Evolutionary conservation across 2,888 invertebrate genomes (phyloP), one percentile per base, ranked within the genome.

Genomic region (Nudaria mundana): DNA sequence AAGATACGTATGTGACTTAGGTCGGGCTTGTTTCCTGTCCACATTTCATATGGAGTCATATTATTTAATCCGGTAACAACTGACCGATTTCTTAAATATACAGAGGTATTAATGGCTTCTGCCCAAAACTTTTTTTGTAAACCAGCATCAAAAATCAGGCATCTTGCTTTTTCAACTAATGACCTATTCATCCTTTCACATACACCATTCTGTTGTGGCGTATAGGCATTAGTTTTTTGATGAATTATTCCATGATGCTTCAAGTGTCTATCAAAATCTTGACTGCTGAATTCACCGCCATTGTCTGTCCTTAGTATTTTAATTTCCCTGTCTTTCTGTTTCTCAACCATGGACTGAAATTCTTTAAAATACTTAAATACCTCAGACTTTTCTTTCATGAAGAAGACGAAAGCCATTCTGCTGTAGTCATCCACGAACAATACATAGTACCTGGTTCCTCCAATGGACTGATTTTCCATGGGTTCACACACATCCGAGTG

Each of bases 141-240:
- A 7, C 30, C 30, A 6, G 43, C 31, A 11, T 38, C 44, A 11
- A 29, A 33, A 4, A 50, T 14, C 30, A 50, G 26, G 12, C 38
- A 46, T 15, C 44, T 32, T 1, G 44, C 44, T 25, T 36, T 37
- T 26, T 50, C 50, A 8, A 50, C 24, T 10, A 50, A 5, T 22
- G 26, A 12, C 1, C 26, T 1, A 13, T 26, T 26, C 13, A 13
- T 6, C 10, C 13, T 26, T 23, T 3, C 50, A 14, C 32, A 25
- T 0, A 46, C 3, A n/a, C 50, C 46, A 30, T 50, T 47, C 15
- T 50, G 45, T 23, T 48, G 32, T 0, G 49, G 52, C 3, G 45
- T 48, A 24, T 48, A 46, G 1, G 32, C 6, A 22, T 23, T 23
- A 16, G 15, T 37, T 24, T n/a, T 37, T 10, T 37, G 37, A 8